A percentile compares a stretch with the other conserved stretches of the same genome.
These are phyloP conservation scores for Anadara kagoshimensis DNA, from an alignment of 1,140 invertebrate genomes.

Conservation along the genomic window DNA sequence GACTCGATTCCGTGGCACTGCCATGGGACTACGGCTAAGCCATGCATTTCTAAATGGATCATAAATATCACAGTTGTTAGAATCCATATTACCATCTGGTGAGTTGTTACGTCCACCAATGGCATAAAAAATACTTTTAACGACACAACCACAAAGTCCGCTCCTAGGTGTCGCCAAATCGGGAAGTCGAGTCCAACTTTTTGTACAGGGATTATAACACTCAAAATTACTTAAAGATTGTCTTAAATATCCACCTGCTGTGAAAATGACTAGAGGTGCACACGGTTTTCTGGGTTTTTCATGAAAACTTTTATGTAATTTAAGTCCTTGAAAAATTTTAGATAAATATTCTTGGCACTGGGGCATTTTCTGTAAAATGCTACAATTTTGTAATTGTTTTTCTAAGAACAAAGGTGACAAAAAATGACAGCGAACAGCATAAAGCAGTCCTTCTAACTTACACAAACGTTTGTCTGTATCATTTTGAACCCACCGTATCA, in stretches of 20 bases:
- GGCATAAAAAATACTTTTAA: constrained; percentile 87
- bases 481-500: constrained; percentile 91
- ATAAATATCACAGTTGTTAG: constrained; percentile 86
- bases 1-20: constrained; percentile 87
- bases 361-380: constrained; percentile 85
- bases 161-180: constrained; percentile 88
- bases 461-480: constrained; percentile 88
- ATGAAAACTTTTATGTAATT: constrained; percentile 64
- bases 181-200: constrained; percentile 86
- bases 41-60: constrained; percentile 83
- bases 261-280: constrained; percentile 83
- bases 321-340: constrained; percentile 86
- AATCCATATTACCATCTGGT: constrained; percentile 82
- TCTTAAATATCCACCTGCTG: constrained; percentile 90
- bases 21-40: constrained; percentile 79
- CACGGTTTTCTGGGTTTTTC: constrained; percentile 67
- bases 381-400: constrained; percentile 93
- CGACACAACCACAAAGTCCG: constrained; percentile 80
- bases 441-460: constrained; percentile 90
- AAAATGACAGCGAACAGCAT: constrained; percentile 91
- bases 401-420: constrained; percentile 92
- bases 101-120: constrained; percentile 93
- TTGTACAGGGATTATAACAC: constrained; percentile 89
- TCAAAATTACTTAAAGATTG: constrained; percentile 91
- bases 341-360: constrained; percentile 92